phyloP scores from a whole-genome alignment of 2,888 invertebrate species.

The Barypeithes pellucidus region DNA sequence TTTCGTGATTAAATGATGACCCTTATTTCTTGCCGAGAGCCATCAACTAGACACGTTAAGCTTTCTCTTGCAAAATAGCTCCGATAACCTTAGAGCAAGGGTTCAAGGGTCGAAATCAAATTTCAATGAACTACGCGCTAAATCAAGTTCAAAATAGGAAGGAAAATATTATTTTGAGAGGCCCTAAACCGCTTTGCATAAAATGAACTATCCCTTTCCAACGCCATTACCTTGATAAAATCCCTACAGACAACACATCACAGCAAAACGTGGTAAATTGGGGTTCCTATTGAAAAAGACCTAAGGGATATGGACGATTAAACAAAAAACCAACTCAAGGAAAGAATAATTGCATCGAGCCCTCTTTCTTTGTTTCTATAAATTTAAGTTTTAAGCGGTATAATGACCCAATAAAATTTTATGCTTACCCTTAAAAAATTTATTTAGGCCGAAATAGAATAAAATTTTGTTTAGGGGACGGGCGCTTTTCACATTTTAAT shows the following conservation, averaged over 20 bases:
- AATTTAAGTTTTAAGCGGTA: not conserved
- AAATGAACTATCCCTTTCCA: constrained; percentile 12
- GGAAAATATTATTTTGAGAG: constrained; percentile 20
- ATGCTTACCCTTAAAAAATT: constrained; percentile 1
- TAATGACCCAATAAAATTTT: not conserved
- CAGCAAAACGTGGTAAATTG: constrained; percentile 10
- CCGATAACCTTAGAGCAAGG: not conserved
- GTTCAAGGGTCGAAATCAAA: constrained; percentile 15
- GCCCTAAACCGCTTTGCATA: constrained; percentile 22
- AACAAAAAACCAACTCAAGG: not conserved
- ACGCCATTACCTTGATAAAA: constrained; percentile 19
- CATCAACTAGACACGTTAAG: not conserved
- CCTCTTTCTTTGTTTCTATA: constrained; percentile 1
- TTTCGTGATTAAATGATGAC: not conserved
- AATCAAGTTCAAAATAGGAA: constrained; percentile 14
- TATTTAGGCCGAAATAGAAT: not conserved
- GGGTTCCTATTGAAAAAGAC: constrained; percentile 15
- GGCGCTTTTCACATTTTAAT: not conserved
- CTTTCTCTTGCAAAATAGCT: not conserved
- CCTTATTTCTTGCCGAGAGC: not conserved
- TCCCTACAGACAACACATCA: constrained; percentile 19
- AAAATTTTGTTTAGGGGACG: not conserved
- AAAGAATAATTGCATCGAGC: not conserved
- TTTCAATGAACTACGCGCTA: constrained; percentile 17
- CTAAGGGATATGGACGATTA: constrained; percentile 6